Percentiles rank a stretch among this genome's conserved stretches.
Conservation (phyloP, 2,888 invertebrate species). For the Cyclophora punctaria region DNA sequence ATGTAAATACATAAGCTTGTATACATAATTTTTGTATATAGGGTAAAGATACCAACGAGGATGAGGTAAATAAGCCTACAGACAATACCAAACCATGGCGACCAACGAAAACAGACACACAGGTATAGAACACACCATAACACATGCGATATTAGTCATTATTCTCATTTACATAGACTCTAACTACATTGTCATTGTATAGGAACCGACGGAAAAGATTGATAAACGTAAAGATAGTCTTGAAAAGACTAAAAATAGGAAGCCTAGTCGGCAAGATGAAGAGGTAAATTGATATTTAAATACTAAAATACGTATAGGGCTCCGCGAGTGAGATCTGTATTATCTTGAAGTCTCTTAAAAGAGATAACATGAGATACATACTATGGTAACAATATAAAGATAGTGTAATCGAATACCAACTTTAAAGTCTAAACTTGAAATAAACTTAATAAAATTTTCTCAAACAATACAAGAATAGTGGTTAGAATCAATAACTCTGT, state of each 20-base stretch:
- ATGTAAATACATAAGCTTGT: neutral
- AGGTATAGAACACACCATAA: conserved; percentile 33
- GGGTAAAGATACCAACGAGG: conserved; percentile 48
- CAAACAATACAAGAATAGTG: neutral
- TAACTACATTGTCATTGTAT: conserved; percentile 16
- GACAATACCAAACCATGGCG: conserved; percentile 59
- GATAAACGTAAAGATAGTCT: conserved; percentile 44
- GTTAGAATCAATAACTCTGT: conserved; percentile 3
- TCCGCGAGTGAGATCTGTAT: too few relatives aligned
- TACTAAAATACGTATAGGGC: too few relatives aligned
- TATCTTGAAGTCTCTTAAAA: too few relatives aligned
- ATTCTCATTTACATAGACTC: conserved; percentile 1
- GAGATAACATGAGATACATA: too few relatives aligned
- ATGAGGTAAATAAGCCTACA: conserved; percentile 55
- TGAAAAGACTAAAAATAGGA: conserved; percentile 25
- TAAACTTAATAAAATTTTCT: neutral
- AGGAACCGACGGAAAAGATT: conserved; percentile 34
- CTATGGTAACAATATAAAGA: too few relatives aligned
- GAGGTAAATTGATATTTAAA: conserved; percentile 31
- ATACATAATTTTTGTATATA: conserved; percentile 50
- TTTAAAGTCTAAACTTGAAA: conserved; percentile 1
- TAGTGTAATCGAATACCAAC: too few relatives aligned
- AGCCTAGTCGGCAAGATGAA: conserved; percentile 39
- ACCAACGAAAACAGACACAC: conserved; percentile 57
- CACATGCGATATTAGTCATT: conserved; percentile 20